Conservation (phyloP, 1,140 invertebrate genomes). For the Papilio dardanus region DNA sequence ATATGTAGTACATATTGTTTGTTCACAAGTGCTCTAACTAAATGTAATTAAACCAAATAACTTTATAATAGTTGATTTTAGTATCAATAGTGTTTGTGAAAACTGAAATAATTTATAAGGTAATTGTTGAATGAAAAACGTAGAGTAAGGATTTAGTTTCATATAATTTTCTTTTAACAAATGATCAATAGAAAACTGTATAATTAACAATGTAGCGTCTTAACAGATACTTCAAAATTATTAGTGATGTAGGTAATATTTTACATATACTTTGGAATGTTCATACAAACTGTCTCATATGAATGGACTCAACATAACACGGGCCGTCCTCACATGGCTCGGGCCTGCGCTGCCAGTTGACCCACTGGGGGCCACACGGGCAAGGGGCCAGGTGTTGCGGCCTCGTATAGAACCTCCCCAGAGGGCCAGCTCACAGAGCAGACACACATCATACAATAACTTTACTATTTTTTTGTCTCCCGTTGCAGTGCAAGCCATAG, state of each 20-base stretch:
- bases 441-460: constrained; percentile 55
- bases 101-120: background rate
- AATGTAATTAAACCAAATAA: constrained; percentile 10
- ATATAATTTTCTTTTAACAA: constrained; percentile 83
- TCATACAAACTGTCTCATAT: constrained; percentile 80
- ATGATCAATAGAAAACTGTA: constrained; percentile 83
- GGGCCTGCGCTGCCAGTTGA: constrained; percentile 42
- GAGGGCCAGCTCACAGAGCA: constrained; percentile 47
- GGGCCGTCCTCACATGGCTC: constrained; percentile 39
- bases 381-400: constrained; percentile 49
- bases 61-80: background rate
- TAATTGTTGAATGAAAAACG: constrained; percentile 63
- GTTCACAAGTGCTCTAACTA: constrained; percentile 3
- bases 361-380: constrained; percentile 54
- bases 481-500: constrained; percentile 45
- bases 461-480: constrained; percentile 77
- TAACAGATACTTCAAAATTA: constrained; percentile 82
- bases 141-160: constrained; percentile 79
- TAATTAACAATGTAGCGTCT: constrained; percentile 82
- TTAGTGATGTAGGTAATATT: constrained; percentile 81
- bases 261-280: constrained; percentile 82
- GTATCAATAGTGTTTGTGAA: background rate
- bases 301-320: constrained; percentile 62
- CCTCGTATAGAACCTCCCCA: constrained; percentile 61
- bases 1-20: constrained; percentile 21